Percentiles rank a stretch among this genome's conserved stretches.
Conservation (phyloP, 2,113 vertebrate genomes). For the Glaucomys volans region DNA sequence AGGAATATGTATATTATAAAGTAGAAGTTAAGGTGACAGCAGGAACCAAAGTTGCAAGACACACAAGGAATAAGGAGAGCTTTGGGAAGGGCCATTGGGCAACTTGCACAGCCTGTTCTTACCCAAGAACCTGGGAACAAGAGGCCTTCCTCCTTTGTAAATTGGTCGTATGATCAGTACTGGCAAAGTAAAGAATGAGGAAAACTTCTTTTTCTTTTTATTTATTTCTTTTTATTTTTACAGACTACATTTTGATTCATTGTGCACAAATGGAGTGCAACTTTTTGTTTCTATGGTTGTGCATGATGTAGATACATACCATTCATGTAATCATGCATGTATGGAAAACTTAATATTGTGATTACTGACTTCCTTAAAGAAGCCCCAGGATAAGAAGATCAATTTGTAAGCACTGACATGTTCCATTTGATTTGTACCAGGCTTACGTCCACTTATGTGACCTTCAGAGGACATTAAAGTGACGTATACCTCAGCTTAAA, state of each 20-base stretch:
- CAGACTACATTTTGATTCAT: no score
- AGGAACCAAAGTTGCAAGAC: neutral
- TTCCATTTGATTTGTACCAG: neutral
- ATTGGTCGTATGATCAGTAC: neutral
- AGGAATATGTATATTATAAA: neutral
- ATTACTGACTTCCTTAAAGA: neutral
- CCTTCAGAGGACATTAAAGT: neutral
- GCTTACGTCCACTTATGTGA: neutral
- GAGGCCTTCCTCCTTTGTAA: neutral
- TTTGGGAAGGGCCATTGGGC: neutral
- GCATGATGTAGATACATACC: no score
- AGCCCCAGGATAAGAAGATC: neutral
- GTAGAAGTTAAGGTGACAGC: neutral
- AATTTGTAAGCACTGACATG: constrained; percentile 20
- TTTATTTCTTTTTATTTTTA: no score
- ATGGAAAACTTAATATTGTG: neutral
- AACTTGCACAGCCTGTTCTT: neutral
- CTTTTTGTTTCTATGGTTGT: no score
- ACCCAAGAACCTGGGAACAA: neutral
- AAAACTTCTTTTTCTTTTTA: neutral
- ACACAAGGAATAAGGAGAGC: neutral
- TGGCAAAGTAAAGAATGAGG: neutral
- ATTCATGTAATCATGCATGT: no score
- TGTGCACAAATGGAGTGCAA: no score
- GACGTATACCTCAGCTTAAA: neutral